Evolutionary conservation across 2,888 invertebrate species (phyloP).

Genomic region (Thecophora atra): DNA sequence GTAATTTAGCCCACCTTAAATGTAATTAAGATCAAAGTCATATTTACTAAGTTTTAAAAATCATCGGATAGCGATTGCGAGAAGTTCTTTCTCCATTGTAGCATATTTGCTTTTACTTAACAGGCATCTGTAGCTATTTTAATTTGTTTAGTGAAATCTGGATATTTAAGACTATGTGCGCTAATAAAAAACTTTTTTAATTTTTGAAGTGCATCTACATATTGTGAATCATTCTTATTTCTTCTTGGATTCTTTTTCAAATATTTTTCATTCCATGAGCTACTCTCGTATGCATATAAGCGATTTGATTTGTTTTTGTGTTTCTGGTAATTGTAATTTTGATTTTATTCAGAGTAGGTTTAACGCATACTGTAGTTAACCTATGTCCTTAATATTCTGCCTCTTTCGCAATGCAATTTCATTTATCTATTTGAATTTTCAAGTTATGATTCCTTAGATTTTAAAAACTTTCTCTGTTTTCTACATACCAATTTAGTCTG

Average conservation of each 20-base stretch:
- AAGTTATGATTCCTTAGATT: constrained; percentile 27
- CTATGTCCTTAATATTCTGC: constrained; percentile 31
- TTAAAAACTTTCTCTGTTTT: constrained; percentile 34
- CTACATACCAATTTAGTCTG: constrained; percentile 41
- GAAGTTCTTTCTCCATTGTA: constrained; percentile 55
- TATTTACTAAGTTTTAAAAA: constrained; percentile 51
- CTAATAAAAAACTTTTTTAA: constrained; percentile 40
- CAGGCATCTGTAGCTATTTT: constrained; percentile 8
- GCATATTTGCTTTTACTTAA: constrained; percentile 48
- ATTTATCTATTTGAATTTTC: constrained; percentile 45
- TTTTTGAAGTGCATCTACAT: constrained; percentile 35
- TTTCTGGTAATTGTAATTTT: constrained; percentile 39
- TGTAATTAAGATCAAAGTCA: constrained; percentile 48
- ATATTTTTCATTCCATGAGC: constrained; percentile 41
- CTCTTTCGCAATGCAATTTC: constrained; percentile 42
- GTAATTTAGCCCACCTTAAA: constrained; percentile 36
- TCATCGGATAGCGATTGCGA: constrained; percentile 52
- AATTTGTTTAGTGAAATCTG: constrained; percentile 52
- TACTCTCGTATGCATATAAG: constrained; percentile 48
- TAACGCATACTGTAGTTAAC: constrained; percentile 39
- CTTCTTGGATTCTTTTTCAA: constrained; percentile 38
- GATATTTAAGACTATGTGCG: constrained; percentile 25
- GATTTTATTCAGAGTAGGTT: constrained; percentile 41
- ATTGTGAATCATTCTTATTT: too few species aligned
- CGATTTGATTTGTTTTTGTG: constrained; percentile 52